Base-by-base conservation (phyloP, 2,888 invertebrate species). In the Eutolmus rufibarbis region DNA sequence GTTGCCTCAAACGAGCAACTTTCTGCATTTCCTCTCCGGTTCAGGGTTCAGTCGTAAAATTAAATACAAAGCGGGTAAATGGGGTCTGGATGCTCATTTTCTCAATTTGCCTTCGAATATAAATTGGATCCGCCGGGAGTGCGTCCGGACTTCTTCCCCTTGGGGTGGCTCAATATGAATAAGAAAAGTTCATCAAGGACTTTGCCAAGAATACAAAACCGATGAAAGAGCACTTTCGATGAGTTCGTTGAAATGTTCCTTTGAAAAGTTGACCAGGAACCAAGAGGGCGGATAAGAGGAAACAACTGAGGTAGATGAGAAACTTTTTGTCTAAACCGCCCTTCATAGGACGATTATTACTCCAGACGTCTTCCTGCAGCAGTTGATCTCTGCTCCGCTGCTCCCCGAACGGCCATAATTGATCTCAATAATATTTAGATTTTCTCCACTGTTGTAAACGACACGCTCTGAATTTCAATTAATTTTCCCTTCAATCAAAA, bases 151-250 rank as follows among this genome's bases (percentile, higher is more conserved):
- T 19, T 78, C 40, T 43, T 1, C 19, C 43, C 40, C 12, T 43
- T 19, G 5, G 43, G 43, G 2, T 43, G 9, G 78, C 43, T 43
- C 40, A 43, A 78, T 78, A 40, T 78, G 40, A 78, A 78, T 78
- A 40, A 43, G 78, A 40, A 43, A 78, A 78, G 43, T 78, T 78
- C 78, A 78, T 78, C 78, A 78, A 78, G 78, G 78, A 78, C 78
- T 78, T 78, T n/a, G 78, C 23, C 23, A 78, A 43, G 40, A 43
- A 43, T 40, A 78, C 19, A 43, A 78, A 78, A 78, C 37, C 43
- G 78, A 78, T 78, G 78, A 78, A 78, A 78, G 43, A 43, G 78
- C 40, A 40, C 78, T 40, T 66, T 43, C 78, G 78, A 78, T 23
- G 40, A 78, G 19, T 34, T 43, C 78, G 40, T 37, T 40, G n/a